phyloP scores from a whole-genome alignment of 1,140 invertebrate genomes.

The Drosophila kepulauana region DNA sequence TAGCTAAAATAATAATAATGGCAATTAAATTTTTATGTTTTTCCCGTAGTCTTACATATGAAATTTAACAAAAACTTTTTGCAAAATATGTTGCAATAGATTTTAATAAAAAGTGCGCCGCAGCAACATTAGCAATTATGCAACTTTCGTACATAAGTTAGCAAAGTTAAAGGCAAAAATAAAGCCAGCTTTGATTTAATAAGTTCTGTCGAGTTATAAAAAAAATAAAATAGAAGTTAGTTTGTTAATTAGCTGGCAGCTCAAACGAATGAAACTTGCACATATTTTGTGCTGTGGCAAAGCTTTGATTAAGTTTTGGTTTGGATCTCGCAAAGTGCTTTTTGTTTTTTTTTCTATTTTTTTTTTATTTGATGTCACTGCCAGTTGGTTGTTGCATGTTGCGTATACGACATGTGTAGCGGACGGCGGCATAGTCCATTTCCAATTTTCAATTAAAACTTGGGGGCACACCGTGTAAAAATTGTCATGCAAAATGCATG shows the following conservation, averaged over 20 bases:
- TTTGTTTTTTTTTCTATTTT: not conserved
- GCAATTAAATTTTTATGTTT: too few relatives aligned
- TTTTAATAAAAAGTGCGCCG: too few relatives aligned
- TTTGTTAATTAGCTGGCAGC: conserved; percentile 14
- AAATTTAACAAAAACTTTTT: too few relatives aligned
- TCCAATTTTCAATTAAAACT: conserved; percentile 78
- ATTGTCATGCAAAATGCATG: conserved; percentile 26
- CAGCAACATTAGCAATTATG: too few relatives aligned
- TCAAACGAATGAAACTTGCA: not conserved
- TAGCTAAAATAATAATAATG: too few relatives aligned
- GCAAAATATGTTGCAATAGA: too few relatives aligned
- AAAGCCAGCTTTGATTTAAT: not conserved
- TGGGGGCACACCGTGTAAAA: conserved; percentile 26
- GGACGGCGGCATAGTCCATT: conserved; percentile 7
- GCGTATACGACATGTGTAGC: conserved; percentile 40
- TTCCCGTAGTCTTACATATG: too few relatives aligned
- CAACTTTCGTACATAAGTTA: too few relatives aligned
- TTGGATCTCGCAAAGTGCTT: not conserved
- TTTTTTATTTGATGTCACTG: conserved; percentile 7
- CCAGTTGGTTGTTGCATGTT: conserved; percentile 22
- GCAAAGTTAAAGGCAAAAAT: not conserved
- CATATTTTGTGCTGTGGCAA: not conserved
- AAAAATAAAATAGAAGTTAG: not conserved
- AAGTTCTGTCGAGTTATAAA: not conserved
- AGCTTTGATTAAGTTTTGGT: not conserved